Base-by-base conservation (phyloP, 2,113 vertebrate species). In the Eublepharis macularius region DNA sequence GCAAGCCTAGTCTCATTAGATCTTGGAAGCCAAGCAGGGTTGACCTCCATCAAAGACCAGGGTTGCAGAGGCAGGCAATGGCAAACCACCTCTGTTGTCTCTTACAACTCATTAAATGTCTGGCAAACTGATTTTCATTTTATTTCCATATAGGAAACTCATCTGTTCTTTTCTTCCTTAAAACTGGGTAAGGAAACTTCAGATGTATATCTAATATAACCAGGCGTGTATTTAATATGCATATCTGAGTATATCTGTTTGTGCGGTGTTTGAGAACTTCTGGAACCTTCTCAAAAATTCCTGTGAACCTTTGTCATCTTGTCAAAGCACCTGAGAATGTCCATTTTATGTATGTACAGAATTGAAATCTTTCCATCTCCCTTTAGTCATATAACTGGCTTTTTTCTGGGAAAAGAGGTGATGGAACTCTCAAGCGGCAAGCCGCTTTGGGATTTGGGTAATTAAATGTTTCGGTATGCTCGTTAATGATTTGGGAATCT, bases 351-450 rank as follows among this genome's bases (percentile, higher is more conserved):
- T 41, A 80, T 80, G 86, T 54, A 87, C 80, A 90, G 86, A 92
- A 86, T 91, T 94, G 90, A 87, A 73, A 93, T 92, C 91, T 89
- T 90, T 91, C 92, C 92, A 93, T 95, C 91, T 94, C 90, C 72
- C 93, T 88, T 83, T 90, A 86, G 81, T 74, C 54, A 74, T 81
- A 79, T 86, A 92, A 92, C 85, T n/a, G n/a, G n/a, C n/a, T n/a
- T n/a, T n/a, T n/a, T n/a, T n/a, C n/a, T n/a, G n/a, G n/a, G n/a
- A n/a, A n/a, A n/a, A n/a, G n/a, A n/a, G n/a, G n/a, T n/a, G n/a
- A n/a, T n/a, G n/a, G n/a, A n/a, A n/a, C n/a, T n/a, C n/a, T n/a
- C n/a, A n/a, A n/a, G n/a, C n/a, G n/a, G n/a, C n/a, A n/a, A n/a
- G n/a, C n/a, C n/a, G n/a, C n/a, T n/a, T n/a, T n/a, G n/a, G n/a